These are phyloP conservation scores for Batillaria attramentaria DNA, from an alignment of 1,140 invertebrate species.

Conservation along the genomic window DNA sequence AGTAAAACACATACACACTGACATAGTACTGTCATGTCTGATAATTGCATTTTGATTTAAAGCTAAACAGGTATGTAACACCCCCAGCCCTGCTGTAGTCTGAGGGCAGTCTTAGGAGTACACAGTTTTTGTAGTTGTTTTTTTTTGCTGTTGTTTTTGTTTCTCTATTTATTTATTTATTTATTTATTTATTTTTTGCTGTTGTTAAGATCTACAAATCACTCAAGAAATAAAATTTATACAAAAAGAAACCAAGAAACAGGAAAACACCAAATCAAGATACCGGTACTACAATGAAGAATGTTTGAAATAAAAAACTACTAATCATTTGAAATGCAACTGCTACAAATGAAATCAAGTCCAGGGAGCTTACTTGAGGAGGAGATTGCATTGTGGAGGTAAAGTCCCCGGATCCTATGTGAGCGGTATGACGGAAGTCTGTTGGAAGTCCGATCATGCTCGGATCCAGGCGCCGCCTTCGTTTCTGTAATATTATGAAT, in stretches of 20 bases:
- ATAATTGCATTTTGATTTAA: too few species aligned
- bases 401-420: conserved; percentile 87
- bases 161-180: too few species aligned
- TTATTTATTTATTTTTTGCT: too few species aligned
- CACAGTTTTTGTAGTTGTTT: too few species aligned
- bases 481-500: conserved; percentile 56
- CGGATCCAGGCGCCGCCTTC: conserved; percentile 83
- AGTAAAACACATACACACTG: too few species aligned
- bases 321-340: background rate
- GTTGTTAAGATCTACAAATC: too few species aligned
- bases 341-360: background rate
- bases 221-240: too few species aligned
- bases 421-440: conserved; percentile 93
- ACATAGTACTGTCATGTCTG: too few species aligned
- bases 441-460: conserved; percentile 94
- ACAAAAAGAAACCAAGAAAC: background rate
- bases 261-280: background rate
- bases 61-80: too few species aligned
- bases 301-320: background rate
- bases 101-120: too few species aligned
- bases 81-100: too few species aligned
- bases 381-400: conserved; percentile 25
- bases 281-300: background rate
- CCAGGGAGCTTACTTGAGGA: background rate
- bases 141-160: too few species aligned